Percentiles rank a stretch among this genome's conserved stretches.
Conservation (phyloP, 2,797 vertebrate genomes). For the Labroides dimidiatus region DNA sequence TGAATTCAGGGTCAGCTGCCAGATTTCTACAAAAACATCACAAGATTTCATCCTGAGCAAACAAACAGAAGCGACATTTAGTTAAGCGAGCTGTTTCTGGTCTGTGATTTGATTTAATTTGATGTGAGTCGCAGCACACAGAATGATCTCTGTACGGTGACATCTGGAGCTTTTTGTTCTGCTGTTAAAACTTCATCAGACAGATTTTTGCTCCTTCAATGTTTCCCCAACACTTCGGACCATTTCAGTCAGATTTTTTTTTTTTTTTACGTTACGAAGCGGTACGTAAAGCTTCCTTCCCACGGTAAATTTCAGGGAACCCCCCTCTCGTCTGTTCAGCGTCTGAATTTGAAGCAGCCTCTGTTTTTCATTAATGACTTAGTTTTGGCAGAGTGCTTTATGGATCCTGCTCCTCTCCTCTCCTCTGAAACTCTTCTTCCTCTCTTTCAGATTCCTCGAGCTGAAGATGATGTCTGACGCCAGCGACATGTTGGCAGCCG, state of each 20-base stretch:
- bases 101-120: conserved; percentile 17
- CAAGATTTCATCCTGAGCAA: neutral
- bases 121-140: neutral
- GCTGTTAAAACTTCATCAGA: neutral
- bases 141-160: neutral
- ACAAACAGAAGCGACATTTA: neutral
- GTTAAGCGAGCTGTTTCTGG: neutral
- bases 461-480: conserved; percentile 94
- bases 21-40: neutral
- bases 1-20: neutral
- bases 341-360: neutral
- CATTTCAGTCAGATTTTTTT: no score
- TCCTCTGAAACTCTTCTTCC: neutral
- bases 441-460: conserved; percentile 65
- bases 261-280: neutral
- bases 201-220: no score
- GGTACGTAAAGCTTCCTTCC: neutral
- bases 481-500: conserved; percentile 97
- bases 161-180: neutral
- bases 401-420: neutral
- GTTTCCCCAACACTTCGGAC: no score
- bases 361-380: conserved; percentile 4
- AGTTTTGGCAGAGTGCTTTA: conserved; percentile 4
- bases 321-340: neutral
- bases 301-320: neutral